A percentile compares a stretch with the other conserved stretches of the same genome.
phyloP scores from a whole-genome alignment of 2,797 vertebrate species.

The Anableps anableps region DNA sequence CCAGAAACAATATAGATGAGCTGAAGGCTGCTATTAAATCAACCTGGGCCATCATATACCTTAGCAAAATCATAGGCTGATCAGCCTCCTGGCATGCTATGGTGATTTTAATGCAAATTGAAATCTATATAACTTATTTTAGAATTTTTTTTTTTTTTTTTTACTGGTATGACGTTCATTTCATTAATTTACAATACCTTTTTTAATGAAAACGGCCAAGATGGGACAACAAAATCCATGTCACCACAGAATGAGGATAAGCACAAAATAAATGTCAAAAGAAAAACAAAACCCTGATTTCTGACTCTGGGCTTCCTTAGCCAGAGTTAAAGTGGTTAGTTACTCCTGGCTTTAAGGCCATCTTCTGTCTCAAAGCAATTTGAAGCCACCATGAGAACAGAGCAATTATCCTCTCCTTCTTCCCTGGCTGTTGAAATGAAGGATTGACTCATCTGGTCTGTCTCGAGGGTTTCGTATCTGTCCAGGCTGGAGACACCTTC shows the following conservation, averaged over 20 bases:
- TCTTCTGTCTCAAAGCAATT: constrained; percentile 76
- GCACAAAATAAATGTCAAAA: constrained; percentile 18
- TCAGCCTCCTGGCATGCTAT: not conserved
- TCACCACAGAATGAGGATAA: constrained; percentile 9
- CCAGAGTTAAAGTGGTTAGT: constrained; percentile 65
- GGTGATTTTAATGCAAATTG: too few species aligned
- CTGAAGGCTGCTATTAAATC: not conserved
- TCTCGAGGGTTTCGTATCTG: constrained; percentile 74
- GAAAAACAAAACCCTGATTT: constrained; percentile 26
- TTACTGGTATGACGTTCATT: not conserved
- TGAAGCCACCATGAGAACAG: constrained; percentile 69
- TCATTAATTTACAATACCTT: not conserved
- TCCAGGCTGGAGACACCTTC: constrained; percentile 65
- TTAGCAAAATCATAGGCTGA: too few species aligned
- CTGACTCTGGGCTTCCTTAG: constrained; percentile 37
- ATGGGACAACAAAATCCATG: not conserved
- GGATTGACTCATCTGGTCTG: constrained; percentile 72
- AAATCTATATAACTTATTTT: not conserved
- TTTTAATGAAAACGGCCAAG: not conserved
- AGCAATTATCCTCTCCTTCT: constrained; percentile 78
- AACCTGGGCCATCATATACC: too few species aligned
- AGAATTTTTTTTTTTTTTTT: not conserved
- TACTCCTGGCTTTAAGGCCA: constrained; percentile 71
- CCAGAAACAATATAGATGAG: not conserved
- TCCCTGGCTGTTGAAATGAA: constrained; percentile 75